Evolutionary conservation across 2,797 vertebrate genomes (phyloP).

Genomic region (Threskiornis aethiopicus): DNA sequence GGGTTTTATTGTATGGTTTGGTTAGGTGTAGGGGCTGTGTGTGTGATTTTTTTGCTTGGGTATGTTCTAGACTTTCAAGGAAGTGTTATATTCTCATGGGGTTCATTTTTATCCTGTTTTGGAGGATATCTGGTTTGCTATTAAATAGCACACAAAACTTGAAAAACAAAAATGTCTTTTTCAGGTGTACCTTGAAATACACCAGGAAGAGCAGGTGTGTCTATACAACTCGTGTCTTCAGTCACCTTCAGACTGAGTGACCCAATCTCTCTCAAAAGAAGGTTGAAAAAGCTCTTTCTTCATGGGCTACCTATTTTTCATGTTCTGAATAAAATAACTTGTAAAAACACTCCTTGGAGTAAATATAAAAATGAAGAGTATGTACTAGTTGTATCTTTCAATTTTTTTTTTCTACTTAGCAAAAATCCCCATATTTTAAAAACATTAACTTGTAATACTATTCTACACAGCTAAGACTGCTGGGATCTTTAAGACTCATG

Average conservation of each 20-base stretch:
- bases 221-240: not conserved
- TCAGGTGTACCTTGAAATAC: not conserved
- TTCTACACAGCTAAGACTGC: not conserved
- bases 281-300: not conserved
- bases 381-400: not conserved
- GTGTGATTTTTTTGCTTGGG: not conserved
- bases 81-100: not conserved
- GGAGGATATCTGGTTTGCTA: not conserved
- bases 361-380: not conserved
- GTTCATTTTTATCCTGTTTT: not conserved
- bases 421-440: not conserved
- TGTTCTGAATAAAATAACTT: not conserved
- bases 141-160: not conserved
- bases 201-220: not conserved
- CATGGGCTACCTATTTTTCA: not conserved
- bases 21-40: rapidly evolving
- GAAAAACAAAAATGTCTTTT: not conserved
- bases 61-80: not conserved
- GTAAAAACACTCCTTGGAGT: not conserved
- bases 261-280: not conserved
- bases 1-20: not conserved
- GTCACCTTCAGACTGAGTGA: not conserved
- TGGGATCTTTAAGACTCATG: not conserved
- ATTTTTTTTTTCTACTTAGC: not conserved
- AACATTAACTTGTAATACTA: not conserved